Base-by-base conservation (phyloP, 2,888 invertebrate genomes). In the Oxyscelio sp. region DNA sequence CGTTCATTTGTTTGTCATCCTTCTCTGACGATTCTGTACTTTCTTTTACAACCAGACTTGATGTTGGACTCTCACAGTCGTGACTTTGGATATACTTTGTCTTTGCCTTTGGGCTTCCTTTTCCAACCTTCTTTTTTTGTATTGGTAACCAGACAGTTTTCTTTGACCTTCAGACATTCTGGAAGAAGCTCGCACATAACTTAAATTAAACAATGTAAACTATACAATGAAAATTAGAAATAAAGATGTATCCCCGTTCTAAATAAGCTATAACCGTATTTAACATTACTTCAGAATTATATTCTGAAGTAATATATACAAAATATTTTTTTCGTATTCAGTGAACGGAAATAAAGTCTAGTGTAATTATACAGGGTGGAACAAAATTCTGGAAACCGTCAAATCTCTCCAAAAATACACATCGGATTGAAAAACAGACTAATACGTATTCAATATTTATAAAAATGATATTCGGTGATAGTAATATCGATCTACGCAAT, bases 71-170 rank as follows among this genome's bases (percentile, higher is more conserved):
- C 45, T 48, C 48, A 48, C 15, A 48, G 17, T 48, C 48, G 48
- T n/a, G 27, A 66, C 50, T 52, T n/a, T 48, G 34, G 21, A 52
- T 66, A 52, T 48, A 48, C 11, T 48, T 48, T 66, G 66, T 31
- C 50, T 52, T 66, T 66, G 15, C 50, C 19, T 66, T 52, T 52
- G 27, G 15, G 31, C 66, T 66, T 66, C 52, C 50, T 66, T 66
- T 52, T 66, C 48, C 52, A 52, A 34, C 52, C 52, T 66, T 52
- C 27, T 31, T 27, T 52, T 66, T 66, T 52, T 66, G 34, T 66
- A 66, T 34, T 52, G 66, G 38, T 52, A 31, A 50, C 66, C 66
- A 52, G 66, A 66, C 50, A 66, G 66, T 15, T 34, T 50, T 66
- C 27, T 34, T 66, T 34, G 13, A 31, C 34, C 27, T 31, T 48